Evolutionary conservation across 2,113 vertebrate species (phyloP).

Genomic region (Scomber scombrus): DNA sequence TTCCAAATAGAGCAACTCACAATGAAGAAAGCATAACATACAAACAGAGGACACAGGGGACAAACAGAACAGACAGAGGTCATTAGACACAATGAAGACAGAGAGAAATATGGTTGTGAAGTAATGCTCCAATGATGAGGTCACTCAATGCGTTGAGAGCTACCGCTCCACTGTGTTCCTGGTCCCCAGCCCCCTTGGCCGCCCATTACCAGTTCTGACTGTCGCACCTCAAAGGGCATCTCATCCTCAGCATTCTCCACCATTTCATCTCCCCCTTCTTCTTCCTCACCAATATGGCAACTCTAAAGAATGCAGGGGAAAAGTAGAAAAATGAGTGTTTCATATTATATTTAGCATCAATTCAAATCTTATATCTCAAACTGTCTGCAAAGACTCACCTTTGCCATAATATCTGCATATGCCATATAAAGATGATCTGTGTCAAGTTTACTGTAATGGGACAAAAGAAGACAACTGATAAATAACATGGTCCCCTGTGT

Average conservation of each 20-base stretch:
- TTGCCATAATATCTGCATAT: slow-evolving; percentile 88
- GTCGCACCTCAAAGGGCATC: slow-evolving; percentile 92
- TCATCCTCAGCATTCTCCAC: slow-evolving; percentile 86
- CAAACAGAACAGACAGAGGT: slow-evolving; percentile 35
- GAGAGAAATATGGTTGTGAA: slow-evolving; percentile 61
- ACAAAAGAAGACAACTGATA: slow-evolving; percentile 23
- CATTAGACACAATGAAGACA: slow-evolving; percentile 31
- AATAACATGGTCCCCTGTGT: neutral
- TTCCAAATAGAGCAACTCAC: slow-evolving; percentile 42
- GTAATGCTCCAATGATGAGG: slow-evolving; percentile 79
- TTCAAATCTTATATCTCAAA: neutral
- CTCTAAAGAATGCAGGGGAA: slow-evolving; percentile 81
- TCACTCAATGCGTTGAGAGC: slow-evolving; percentile 83
- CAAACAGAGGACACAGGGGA: slow-evolving; percentile 34
- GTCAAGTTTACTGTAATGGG: slow-evolving; percentile 83
- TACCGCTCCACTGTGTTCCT: slow-evolving; percentile 85
- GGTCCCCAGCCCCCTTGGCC: slow-evolving; percentile 81
- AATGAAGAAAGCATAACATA: slow-evolving; percentile 49
- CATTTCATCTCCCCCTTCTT: slow-evolving; percentile 85
- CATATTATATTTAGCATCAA: neutral
- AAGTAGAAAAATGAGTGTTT: neutral
- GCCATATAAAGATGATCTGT: slow-evolving; percentile 88
- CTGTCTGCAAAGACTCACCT: slow-evolving; percentile 71
- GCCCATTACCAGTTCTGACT: slow-evolving; percentile 87
- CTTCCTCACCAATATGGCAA: slow-evolving; percentile 91